A percentile compares a stretch with the other conserved stretches of the same genome.
Evolutionary conservation across 1,140 invertebrate species (phyloP).

Genomic region (Trachelipus rathkii): DNA sequence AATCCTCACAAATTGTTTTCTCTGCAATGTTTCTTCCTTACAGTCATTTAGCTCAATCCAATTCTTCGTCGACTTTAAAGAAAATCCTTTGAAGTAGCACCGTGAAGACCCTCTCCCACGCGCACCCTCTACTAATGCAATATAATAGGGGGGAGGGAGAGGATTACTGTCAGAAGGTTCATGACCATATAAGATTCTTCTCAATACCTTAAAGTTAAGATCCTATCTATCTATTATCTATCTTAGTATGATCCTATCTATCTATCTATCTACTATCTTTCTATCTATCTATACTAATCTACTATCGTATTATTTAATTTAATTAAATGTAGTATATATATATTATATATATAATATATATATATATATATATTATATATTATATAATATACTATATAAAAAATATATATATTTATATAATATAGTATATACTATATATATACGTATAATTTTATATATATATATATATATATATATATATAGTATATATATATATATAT

Average conservation of each 20-base stretch:
- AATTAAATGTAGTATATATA: background rate
- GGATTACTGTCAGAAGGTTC: no score
- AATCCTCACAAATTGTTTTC: background rate
- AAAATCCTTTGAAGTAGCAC: background rate
- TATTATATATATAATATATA: conserved; percentile 18
- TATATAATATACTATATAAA: conserved; percentile 20
- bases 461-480: conserved; percentile 21
- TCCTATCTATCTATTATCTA: no score
- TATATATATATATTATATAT: conserved; percentile 17
- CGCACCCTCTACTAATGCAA: no score
- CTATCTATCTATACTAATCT: no score
- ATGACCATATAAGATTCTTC: no score
- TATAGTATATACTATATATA: conserved; percentile 12
- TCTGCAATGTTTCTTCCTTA: background rate
- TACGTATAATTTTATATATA: conserved; percentile 13
- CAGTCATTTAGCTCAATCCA: background rate
- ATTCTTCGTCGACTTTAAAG: background rate
- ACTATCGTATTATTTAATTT: no score
- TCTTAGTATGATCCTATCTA: no score
- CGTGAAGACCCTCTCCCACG: background rate
- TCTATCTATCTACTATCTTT: no score
- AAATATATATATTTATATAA: conserved; percentile 13
- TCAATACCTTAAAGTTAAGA: no score
- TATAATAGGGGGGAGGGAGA: no score
- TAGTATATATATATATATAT: conserved; percentile 10